A percentile compares a stretch with the other conserved stretches of the same genome.
Evolutionary conservation across 1,140 invertebrate species (phyloP).

Genomic region (Anastrepha ludens): DNA sequence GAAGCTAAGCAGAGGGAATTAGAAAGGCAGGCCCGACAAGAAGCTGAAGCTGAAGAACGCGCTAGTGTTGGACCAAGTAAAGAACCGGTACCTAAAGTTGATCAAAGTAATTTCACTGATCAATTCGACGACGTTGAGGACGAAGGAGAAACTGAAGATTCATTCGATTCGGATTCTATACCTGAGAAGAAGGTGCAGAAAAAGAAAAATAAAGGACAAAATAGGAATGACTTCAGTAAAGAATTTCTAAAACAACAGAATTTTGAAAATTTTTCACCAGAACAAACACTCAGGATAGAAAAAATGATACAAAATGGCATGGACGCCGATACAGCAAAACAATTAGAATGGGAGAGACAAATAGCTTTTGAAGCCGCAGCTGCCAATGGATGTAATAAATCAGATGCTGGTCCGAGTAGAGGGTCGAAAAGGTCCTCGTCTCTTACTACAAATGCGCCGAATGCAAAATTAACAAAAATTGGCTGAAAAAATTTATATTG

Average conservation of each 20-base stretch:
- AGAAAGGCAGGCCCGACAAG: background rate
- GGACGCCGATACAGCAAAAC: background rate
- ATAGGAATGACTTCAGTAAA: background rate
- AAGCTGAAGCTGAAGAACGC: background rate
- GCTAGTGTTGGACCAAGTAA: background rate
- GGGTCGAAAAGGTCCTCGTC: background rate
- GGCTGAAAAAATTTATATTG: too few species aligned
- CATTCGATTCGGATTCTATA: background rate
- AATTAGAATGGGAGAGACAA: slow-evolving; percentile 7
- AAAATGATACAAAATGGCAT: background rate
- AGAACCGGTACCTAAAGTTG: background rate
- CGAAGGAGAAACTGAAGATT: background rate
- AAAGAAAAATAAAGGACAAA: background rate
- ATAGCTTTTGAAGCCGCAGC: background rate
- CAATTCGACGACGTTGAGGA: background rate
- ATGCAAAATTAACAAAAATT: background rate
- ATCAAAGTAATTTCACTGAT: background rate
- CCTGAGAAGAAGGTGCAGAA: background rate
- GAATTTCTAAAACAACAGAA: background rate
- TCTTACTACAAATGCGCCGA: background rate
- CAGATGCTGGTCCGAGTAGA: background rate
- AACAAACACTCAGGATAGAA: background rate
- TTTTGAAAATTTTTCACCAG: background rate
- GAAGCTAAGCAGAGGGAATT: slow-evolving; percentile 11
- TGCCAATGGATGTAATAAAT: background rate